A percentile compares a stretch with the other conserved stretches of the same genome.
These are phyloP conservation scores for Sarcophaga bullata DNA, from an alignment of 1,140 invertebrate genomes.

Conservation along the genomic window DNA sequence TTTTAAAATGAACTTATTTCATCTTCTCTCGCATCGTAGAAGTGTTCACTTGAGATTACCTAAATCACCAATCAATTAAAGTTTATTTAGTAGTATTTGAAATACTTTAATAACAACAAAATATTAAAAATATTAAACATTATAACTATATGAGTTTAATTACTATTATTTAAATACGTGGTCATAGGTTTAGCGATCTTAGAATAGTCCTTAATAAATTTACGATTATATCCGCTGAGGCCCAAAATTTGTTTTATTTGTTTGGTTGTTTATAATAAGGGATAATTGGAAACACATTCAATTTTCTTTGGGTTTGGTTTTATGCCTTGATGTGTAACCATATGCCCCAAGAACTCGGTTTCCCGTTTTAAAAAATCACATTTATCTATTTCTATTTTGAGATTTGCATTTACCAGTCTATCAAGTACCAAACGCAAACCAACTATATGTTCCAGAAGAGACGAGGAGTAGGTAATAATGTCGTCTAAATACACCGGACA, in stretches of 20 bases:
- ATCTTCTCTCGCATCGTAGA: not conserved
- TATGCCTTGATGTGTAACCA: constrained; percentile 27
- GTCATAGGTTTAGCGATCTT: constrained; percentile 41
- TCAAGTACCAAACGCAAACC: not conserved
- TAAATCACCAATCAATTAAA: too few species aligned
- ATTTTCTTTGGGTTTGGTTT: constrained; percentile 41
- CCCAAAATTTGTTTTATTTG: constrained; percentile 41
- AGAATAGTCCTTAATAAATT: too few species aligned
- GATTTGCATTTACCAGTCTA: not conserved
- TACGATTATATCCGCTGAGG: too few species aligned
- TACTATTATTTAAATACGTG: constrained; percentile 44
- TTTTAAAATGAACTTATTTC: constrained; percentile 24
- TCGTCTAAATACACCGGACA: constrained; percentile 14
- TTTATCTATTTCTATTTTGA: too few species aligned
- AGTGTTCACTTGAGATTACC: not conserved
- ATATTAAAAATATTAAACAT: too few species aligned
- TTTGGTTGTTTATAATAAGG: constrained; percentile 22
- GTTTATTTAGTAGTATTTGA: too few species aligned
- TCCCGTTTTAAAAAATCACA: constrained; percentile 25
- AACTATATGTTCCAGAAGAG: not conserved
- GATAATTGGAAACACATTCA: constrained; percentile 30
- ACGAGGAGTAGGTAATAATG: not conserved
- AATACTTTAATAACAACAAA: too few species aligned
- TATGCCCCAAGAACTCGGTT: constrained; percentile 36
- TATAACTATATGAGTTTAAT: too few species aligned